A percentile compares a stretch with the other conserved stretches of the same genome.
These are phyloP conservation scores for Phrynocephalus vlangalii DNA, from an alignment of 2,797 vertebrate genomes.

Conservation along the genomic window DNA sequence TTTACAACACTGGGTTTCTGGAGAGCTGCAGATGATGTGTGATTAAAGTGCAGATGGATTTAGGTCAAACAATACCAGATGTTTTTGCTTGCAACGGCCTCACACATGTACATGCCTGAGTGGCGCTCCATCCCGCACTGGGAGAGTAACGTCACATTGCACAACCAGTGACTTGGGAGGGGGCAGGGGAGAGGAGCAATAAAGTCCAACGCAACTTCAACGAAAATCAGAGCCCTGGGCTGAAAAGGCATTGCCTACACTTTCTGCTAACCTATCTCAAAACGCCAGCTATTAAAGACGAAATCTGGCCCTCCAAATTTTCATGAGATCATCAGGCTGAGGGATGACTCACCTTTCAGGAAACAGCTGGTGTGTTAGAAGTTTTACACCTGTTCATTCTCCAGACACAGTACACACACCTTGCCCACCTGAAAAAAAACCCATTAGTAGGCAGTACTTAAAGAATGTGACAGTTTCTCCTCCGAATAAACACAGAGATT, in stretches of 20 bases:
- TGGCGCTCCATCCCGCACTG: conserved; percentile 18
- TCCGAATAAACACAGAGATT: too few relatives aligned
- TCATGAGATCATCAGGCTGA: background rate
- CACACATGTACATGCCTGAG: background rate
- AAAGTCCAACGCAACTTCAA: conserved; percentile 14
- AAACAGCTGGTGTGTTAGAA: background rate
- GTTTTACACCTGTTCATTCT: background rate
- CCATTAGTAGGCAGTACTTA: background rate
- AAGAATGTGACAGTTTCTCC: background rate
- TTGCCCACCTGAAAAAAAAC: background rate
- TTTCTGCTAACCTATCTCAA: background rate
- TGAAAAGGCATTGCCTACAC: too few relatives aligned
- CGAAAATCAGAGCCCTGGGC: background rate
- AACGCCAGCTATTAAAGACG: background rate
- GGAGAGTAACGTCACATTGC: conserved; percentile 17
- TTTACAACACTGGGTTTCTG: conserved; percentile 25
- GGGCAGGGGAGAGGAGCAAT: background rate
- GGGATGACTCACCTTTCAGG: background rate
- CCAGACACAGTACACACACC: background rate
- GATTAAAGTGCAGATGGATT: conserved; percentile 40
- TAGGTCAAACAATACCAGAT: conserved; percentile 38
- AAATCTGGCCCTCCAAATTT: background rate
- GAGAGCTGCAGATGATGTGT: conserved; percentile 28
- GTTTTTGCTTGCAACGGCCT: conserved; percentile 7
- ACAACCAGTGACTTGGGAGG: conserved; percentile 20